These are phyloP conservation scores for Nephrotoma appendiculata DNA, from an alignment of 2,888 invertebrate species.

Conservation along the genomic window DNA sequence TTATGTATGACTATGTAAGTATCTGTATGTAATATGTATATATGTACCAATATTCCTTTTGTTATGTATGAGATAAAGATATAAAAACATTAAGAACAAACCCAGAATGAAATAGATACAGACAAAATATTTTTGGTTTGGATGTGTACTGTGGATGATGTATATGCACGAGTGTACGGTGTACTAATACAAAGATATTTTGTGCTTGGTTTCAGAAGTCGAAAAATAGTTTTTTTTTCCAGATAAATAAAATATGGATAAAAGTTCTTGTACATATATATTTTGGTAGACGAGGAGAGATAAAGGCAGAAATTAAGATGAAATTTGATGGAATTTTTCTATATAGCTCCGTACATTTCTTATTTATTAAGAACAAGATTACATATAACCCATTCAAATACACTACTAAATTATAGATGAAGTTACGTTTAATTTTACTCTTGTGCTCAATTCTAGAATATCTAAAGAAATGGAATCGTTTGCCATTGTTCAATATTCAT, in stretches of 20 bases:
- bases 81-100: not conserved
- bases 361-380: not conserved
- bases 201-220: not conserved
- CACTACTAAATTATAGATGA: not conserved
- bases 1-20: not conserved
- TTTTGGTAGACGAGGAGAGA: not conserved
- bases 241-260: not conserved
- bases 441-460: not conserved
- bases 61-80: not conserved
- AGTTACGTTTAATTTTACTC: not conserved
- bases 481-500: not conserved
- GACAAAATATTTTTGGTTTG: not conserved
- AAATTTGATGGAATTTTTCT: not conserved
- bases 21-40: not conserved
- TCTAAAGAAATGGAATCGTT: not conserved
- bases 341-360: not conserved
- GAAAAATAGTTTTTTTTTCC: not conserved
- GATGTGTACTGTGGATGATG: not conserved
- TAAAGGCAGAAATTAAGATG: not conserved
- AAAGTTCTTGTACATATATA: not conserved
- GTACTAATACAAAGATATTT: not conserved
- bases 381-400: not conserved
- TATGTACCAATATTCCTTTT: not conserved
- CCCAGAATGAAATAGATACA: not conserved
- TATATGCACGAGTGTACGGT: not conserved